Conservation (phyloP, 2,113 vertebrate species). For the Lepus timidus region DNA sequence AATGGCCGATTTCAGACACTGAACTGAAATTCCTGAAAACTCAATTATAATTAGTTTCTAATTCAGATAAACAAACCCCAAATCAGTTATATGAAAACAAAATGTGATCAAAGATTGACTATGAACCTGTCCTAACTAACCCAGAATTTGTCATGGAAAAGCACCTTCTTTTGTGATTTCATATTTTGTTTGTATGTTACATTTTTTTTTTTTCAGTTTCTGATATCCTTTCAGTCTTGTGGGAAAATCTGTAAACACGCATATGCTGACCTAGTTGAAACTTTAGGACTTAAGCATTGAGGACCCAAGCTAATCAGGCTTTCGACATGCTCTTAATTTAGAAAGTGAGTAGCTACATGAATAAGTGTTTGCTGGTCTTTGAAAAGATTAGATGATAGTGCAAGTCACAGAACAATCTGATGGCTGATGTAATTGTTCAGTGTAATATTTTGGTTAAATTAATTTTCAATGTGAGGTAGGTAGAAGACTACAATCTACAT, state of each 20-base stretch:
- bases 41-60: constrained; percentile 37
- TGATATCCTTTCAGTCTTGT: not conserved
- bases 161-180: not conserved
- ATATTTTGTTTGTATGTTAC: not conserved
- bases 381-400: not conserved
- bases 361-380: not conserved
- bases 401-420: not conserved
- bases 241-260: not conserved
- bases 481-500: not conserved
- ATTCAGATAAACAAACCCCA: not conserved
- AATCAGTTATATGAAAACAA: constrained; percentile 29
- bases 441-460: not conserved
- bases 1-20: not conserved
- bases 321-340: not conserved
- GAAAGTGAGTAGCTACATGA: not conserved
- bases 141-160: not conserved
- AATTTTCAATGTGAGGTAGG: not conserved
- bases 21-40: not conserved
- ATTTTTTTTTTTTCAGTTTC: not conserved
- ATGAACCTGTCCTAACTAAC: not conserved
- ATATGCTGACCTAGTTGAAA: not conserved
- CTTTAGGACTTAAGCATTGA: not conserved
- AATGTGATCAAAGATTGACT: not conserved
- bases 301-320: not conserved
- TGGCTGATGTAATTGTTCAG: not conserved